phyloP scores from a whole-genome alignment of 1,140 invertebrate genomes.

The Lanistes nyassanus region DNA sequence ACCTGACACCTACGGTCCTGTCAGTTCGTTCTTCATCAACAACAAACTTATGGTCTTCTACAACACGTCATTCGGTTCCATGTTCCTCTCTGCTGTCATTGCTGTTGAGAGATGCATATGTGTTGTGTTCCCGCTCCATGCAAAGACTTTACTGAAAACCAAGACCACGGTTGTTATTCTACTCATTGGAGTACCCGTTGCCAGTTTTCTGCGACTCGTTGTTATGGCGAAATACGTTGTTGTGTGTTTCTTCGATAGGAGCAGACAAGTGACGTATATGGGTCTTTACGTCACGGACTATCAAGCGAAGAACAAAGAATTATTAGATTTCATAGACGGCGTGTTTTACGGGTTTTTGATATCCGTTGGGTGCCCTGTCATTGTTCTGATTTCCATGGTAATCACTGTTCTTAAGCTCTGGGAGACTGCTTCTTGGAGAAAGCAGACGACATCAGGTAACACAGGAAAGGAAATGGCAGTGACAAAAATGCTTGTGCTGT shows the following conservation, averaged over 20 bases:
- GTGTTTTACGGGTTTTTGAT: slow-evolving; percentile 5
- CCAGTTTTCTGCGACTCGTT: not conserved
- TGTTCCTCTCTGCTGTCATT: not conserved
- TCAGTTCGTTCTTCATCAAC: not conserved
- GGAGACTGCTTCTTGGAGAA: not conserved
- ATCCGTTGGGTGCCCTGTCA: not conserved
- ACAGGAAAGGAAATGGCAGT: not conserved
- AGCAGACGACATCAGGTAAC: not conserved
- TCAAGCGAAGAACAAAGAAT: not conserved
- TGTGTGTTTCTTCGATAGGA: slow-evolving; percentile 4
- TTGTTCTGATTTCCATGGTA: slow-evolving; percentile 5
- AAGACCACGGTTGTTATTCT: slow-evolving; percentile 3
- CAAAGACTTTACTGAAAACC: not conserved
- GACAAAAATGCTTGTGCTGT: slow-evolving; percentile 2
- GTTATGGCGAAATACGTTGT: not conserved
- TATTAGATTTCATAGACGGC: not conserved
- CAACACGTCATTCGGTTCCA: not conserved
- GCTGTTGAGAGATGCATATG: not conserved
- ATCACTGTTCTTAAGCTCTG: slow-evolving; percentile 1
- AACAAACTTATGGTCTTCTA: not conserved
- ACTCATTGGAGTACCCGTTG: not conserved
- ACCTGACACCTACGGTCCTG: not conserved
- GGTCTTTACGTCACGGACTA: slow-evolving; percentile 1
- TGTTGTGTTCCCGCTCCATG: slow-evolving; percentile 1
- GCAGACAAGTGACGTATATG: not conserved